A percentile compares a stretch with the other conserved stretches of the same genome.
Conservation (phyloP, 2,888 invertebrate species). For the Kuschelorhynchus macadamiae region DNA sequence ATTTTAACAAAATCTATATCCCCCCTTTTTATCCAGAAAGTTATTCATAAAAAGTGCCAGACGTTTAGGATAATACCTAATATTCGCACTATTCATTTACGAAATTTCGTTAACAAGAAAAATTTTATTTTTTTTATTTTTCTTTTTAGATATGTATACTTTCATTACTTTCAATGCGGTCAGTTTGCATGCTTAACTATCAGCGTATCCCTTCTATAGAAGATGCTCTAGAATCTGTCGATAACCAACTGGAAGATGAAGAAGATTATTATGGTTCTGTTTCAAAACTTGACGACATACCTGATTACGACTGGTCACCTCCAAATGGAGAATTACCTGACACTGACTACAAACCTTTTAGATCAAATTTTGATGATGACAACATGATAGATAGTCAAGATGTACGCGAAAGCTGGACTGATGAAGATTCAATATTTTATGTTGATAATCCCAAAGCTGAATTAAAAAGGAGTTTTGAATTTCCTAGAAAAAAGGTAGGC, state of each 20-base stretch:
- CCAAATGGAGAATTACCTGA: slow-evolving; percentile 34
- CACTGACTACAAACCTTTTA: slow-evolving; percentile 3
- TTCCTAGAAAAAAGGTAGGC: slow-evolving; percentile 25
- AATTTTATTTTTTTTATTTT: too few relatives aligned
- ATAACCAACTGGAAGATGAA: slow-evolving; percentile 20
- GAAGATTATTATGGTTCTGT: slow-evolving; percentile 16
- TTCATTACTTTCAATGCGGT: neutral
- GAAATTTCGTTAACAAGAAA: too few relatives aligned
- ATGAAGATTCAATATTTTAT: neutral
- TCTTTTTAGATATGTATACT: slow-evolving; percentile 19
- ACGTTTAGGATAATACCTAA: too few relatives aligned
- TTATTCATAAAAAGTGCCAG: too few relatives aligned
- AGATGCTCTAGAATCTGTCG: neutral
- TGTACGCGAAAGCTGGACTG: slow-evolving; percentile 12
- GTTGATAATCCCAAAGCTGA: neutral
- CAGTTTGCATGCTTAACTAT: slow-evolving; percentile 3
- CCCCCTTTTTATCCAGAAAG: too few relatives aligned
- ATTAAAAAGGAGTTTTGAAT: slow-evolving; percentile 12
- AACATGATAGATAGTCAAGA: neutral
- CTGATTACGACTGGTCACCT: slow-evolving; percentile 30
- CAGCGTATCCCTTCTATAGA: neutral
- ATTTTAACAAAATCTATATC: too few relatives aligned
- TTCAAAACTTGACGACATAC: neutral
- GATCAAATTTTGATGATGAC: slow-evolving; percentile 10
- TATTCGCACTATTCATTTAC: too few relatives aligned